Evolutionary conservation across 37 sponge, comb jelly and placozoan genomes (phyloP).

Genomic region (Beroe forskalii): DNA sequence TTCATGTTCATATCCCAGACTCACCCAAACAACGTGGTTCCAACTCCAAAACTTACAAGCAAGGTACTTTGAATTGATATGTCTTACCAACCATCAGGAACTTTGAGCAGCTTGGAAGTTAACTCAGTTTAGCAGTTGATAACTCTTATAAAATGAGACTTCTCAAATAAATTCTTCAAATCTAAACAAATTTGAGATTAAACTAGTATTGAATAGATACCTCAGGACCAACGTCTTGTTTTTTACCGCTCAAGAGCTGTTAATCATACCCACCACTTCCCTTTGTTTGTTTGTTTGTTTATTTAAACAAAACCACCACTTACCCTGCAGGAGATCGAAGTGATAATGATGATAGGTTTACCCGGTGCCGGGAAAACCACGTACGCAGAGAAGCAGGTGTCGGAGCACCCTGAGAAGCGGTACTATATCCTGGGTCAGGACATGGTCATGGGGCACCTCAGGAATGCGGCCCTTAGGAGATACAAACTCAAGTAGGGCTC

Average conservation of each 20-base stretch:
- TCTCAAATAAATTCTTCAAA: no score
- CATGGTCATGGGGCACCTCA: slow-evolving; percentile 61
- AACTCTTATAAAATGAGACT: no score
- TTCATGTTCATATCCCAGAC: slow-evolving; percentile 53
- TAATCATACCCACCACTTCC: no score
- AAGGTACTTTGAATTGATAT: not conserved
- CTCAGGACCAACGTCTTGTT: no score
- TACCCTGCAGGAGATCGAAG: slow-evolving; percentile 23
- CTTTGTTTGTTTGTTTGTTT: no score
- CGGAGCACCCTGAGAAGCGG: slow-evolving; percentile 43
- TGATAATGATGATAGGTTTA: slow-evolving; percentile 57
- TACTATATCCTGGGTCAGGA: slow-evolving; percentile 56
- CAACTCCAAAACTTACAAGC: not conserved
- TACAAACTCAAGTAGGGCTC: slow-evolving; percentile 57
- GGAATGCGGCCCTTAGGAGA: slow-evolving; percentile 24
- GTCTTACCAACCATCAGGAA: no score
- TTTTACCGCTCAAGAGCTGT: no score
- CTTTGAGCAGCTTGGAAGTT: no score
- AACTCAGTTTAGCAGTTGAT: no score
- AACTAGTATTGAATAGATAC: no score
- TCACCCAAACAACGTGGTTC: slow-evolving; percentile 30
- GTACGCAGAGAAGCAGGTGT: slow-evolving; percentile 20
- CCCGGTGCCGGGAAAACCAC: slow-evolving; percentile 56
- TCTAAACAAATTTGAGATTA: no score
- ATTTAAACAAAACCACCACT: no score